phyloP scores from a whole-genome alignment of 2,113 vertebrate genomes.

The Rissa tridactyla region DNA sequence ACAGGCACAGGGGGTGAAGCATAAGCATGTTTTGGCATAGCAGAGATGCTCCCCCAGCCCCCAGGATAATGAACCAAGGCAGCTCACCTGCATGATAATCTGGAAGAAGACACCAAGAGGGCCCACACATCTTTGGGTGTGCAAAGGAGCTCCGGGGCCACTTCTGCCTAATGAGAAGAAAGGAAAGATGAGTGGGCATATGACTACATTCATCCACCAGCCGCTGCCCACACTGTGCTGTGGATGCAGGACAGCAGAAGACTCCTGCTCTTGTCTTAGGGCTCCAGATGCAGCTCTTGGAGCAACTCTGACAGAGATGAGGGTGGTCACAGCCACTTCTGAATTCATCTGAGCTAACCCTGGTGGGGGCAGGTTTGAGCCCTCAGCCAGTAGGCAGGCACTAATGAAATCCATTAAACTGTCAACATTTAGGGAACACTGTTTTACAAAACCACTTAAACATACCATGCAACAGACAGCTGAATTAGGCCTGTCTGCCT shows the following conservation, averaged over 20 bases:
- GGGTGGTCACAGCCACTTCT: neutral
- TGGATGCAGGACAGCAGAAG: neutral
- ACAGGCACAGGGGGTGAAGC: neutral
- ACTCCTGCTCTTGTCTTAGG: neutral
- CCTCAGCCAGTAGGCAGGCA: conserved; percentile 7
- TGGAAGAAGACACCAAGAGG: neutral
- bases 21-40: neutral
- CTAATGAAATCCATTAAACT: conserved; percentile 69
- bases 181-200: neutral
- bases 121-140: fast-evolving
- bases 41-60: neutral
- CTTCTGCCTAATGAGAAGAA: neutral
- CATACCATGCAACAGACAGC: conserved; percentile 47
- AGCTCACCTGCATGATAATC: neutral
- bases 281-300: neutral
- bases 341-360: conserved; percentile 15
- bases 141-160: neutral
- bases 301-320: neutral
- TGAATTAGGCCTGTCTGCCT: conserved; percentile 64
- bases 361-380: conserved; percentile 22
- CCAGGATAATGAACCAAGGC: neutral
- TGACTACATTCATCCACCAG: neutral
- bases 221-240: neutral
- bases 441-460: conserved; percentile 66
- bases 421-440: conserved; percentile 59